Conservation (phyloP, 2,797 vertebrate species). For the Neostethus bicornis region DNA sequence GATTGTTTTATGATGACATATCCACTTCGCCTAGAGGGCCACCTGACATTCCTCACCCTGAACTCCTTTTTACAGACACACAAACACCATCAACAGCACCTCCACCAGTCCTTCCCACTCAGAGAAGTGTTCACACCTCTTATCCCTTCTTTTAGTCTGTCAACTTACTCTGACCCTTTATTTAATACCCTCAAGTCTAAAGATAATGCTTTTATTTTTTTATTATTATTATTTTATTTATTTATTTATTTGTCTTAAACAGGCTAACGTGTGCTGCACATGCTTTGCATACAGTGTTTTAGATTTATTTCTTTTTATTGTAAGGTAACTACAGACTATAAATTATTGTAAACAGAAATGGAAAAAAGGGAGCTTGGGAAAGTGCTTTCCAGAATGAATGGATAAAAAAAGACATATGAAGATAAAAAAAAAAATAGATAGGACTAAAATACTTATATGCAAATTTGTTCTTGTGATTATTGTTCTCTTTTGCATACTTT, state of each 20-base stretch:
- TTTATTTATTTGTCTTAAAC: too few species aligned
- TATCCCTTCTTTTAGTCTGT: slow-evolving; percentile 23
- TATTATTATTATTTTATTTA: too few species aligned
- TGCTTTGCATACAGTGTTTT: background rate
- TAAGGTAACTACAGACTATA: too few species aligned
- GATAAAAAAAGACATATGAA: too few species aligned
- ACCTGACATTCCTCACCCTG: slow-evolving; percentile 83
- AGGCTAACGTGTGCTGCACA: too few species aligned
- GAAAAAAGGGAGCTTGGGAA: background rate
- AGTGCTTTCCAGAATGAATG: background rate
- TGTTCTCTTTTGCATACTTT: background rate
- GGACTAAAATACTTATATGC: background rate
- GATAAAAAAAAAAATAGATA: background rate
- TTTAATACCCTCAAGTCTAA: background rate
- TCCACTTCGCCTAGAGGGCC: slow-evolving; percentile 81
- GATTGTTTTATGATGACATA: slow-evolving; percentile 85
- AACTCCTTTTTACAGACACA: slow-evolving; percentile 56
- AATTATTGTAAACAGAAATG: too few species aligned
- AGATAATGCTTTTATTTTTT: too few species aligned
- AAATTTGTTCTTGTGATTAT: background rate
- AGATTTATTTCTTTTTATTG: background rate
- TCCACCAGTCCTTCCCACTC: slow-evolving; percentile 32
- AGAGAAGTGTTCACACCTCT: slow-evolving; percentile 45
- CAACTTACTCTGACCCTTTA: background rate
- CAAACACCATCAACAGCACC: slow-evolving; percentile 35